These are phyloP conservation scores for Anagrus nilaparvatae DNA, from an alignment of 1,140 invertebrate genomes.

Conservation along the genomic window DNA sequence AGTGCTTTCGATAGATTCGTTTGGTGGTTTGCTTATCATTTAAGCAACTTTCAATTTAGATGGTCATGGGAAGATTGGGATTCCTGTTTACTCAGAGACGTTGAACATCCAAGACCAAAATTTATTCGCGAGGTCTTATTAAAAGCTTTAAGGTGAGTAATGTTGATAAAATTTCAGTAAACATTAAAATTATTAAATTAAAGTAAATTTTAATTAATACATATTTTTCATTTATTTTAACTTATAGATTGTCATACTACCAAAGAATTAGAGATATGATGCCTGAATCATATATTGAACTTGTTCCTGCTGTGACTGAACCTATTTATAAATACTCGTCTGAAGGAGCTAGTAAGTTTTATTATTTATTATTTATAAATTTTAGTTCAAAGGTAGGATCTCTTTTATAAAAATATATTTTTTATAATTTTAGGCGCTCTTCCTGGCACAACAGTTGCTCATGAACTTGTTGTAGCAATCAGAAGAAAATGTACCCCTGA, in stretches of 20 bases:
- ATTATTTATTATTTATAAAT: constrained; percentile 3
- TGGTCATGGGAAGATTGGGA: constrained; percentile 99
- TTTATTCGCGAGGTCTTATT: constrained; percentile 89
- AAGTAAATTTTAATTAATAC: constrained; percentile 6
- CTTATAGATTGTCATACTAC: constrained; percentile 83
- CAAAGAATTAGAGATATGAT: constrained; percentile 87
- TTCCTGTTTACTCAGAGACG: constrained; percentile 70
- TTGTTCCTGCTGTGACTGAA: constrained; percentile 71
- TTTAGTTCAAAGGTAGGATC: neutral
- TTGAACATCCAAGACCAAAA: constrained; percentile 88
- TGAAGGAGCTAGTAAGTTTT: constrained; percentile 64
- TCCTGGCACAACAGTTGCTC: constrained; percentile 72
- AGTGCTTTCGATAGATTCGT: constrained; percentile 94
- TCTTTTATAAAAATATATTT: neutral
- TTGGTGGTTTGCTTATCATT: constrained; percentile 96
- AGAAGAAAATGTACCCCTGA: constrained; percentile 81
- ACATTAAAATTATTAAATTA: constrained; percentile 1
- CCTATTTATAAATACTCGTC: constrained; percentile 74
- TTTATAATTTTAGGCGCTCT: constrained; percentile 52
- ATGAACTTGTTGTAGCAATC: constrained; percentile 75
- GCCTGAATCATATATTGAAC: constrained; percentile 72
- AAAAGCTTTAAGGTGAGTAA: constrained; percentile 72
- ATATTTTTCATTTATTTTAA: constrained; percentile 5
- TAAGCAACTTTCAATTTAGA: constrained; percentile 98
- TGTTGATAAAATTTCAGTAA: constrained; percentile 4